phyloP scores from a whole-genome alignment of 37 sponge, comb jelly and placozoan species.

The Aplysina aerophoba region DNA sequence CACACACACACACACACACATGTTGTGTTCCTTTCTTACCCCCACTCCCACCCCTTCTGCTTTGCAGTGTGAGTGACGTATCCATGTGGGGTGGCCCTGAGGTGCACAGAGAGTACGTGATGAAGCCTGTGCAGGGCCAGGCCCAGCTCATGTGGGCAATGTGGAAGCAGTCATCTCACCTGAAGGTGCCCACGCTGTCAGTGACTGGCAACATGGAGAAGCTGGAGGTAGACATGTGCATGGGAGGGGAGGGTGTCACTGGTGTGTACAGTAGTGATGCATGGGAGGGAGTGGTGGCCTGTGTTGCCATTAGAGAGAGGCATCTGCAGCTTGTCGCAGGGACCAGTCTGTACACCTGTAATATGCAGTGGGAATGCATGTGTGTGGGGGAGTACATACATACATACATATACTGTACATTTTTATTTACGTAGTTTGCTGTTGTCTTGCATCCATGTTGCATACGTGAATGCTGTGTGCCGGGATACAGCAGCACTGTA shows the following conservation, averaged over 20 bases:
- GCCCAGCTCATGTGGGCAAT: not conserved
- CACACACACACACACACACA: no score
- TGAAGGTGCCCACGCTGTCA: not conserved
- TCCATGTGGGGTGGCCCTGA: not conserved
- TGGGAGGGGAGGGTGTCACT: no score
- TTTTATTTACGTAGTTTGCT: no score
- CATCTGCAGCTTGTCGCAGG: not conserved
- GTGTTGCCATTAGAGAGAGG: not conserved
- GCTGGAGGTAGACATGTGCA: not conserved
- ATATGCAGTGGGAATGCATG: no score
- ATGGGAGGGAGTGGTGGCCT: not conserved
- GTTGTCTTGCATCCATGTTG: no score
- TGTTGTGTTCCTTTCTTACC: no score
- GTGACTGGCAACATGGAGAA: not conserved
- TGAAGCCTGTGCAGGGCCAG: not conserved
- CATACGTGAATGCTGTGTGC: no score
- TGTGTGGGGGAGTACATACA: no score
- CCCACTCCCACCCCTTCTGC: no score
- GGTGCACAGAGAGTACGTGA: not conserved
- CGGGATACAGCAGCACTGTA: no score
- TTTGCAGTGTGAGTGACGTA: constrained; percentile 10
- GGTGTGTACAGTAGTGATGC: not conserved
- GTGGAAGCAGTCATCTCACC: not conserved
- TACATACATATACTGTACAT: no score
- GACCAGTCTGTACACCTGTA: no score